Base-by-base conservation (phyloP, 2,113 vertebrate genomes). In the Tinamus guttatus region DNA sequence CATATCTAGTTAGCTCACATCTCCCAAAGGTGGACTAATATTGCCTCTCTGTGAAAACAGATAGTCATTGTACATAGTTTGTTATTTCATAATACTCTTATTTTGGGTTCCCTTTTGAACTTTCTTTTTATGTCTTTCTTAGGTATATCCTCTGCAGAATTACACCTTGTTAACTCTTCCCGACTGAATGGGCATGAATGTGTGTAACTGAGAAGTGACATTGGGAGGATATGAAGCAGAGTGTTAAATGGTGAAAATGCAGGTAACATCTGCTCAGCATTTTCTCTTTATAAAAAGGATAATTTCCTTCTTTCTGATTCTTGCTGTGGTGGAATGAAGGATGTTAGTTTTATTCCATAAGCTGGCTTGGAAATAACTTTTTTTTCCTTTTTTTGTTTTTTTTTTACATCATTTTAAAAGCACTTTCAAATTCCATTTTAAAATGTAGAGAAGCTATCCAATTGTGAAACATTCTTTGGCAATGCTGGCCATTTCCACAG, bases 391-490 rank as follows among this genome's bases (percentile, higher is more conserved):
- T 49, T 34, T 7, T 22, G 38, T 59, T 51, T 52, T 64, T 52
- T 18, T 25, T 67, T 71, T 8, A 2, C n/a, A 17, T 32, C 79
- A 43, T 76, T 94, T 81, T 28, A 47, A 90, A 87, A 68, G 54
- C 38, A n/a, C 73, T 75, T 85, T 85, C 5, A 70, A 81, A 67
- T 67, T 77, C 28, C 51, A 54, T 24, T 68, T 56, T 58, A 9
- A 68, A 68, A 90, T 52, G 28, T 43, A 63, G 34, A 69, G 87
- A 40, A 92, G 13, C 49, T 77, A 52, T 24, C 20, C n/a, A 79
- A 30, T 85, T 93, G 24, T 87, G 80, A 95, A 88, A 92, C 51
- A 45, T 5, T 68, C 19, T 85, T 92, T 81, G 70, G 43, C 62
- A 95, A n/a, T 12, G 30, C 36, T 68, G 40, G 19, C 38, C 43